Conservation (phyloP, 2,797 vertebrate species). For the Chelidonichthys spinosus region DNA sequence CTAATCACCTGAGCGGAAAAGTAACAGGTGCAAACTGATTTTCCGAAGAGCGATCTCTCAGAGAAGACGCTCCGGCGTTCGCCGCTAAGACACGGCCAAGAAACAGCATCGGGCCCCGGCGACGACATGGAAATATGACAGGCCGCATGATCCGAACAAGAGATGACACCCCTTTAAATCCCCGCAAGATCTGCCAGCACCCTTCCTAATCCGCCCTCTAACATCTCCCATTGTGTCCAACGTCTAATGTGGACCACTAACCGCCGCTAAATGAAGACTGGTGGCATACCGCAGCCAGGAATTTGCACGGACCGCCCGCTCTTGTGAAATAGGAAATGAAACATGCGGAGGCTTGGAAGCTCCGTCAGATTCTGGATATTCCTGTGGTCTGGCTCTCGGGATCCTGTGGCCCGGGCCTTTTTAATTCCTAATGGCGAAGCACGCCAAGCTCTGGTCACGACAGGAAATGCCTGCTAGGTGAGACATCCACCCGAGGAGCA, state of each 20-base stretch:
- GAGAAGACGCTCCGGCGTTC: constrained; percentile 59
- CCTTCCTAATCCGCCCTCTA: constrained; percentile 54
- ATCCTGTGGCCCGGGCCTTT: constrained; percentile 63
- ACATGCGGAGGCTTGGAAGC: constrained; percentile 61
- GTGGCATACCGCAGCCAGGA: constrained; percentile 66
- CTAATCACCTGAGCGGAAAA: constrained; percentile 73
- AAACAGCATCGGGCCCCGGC: constrained; percentile 45
- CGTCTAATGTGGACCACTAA: constrained; percentile 70
- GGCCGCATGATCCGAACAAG: constrained; percentile 58
- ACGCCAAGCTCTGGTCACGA: constrained; percentile 74
- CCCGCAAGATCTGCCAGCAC: constrained; percentile 58
- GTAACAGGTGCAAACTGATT: constrained; percentile 77
- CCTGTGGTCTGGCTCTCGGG: constrained; percentile 75
- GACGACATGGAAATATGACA: constrained; percentile 68
- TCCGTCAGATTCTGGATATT: constrained; percentile 73
- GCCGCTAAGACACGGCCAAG: constrained; percentile 42
- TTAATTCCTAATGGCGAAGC: constrained; percentile 72
- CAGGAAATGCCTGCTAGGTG: constrained; percentile 80
- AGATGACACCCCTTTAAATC: constrained; percentile 64
- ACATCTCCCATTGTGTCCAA: constrained; percentile 68
- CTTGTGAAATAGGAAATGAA: constrained; percentile 82
- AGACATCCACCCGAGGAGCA: constrained; percentile 67
- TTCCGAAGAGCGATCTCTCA: constrained; percentile 69
- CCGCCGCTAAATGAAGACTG: constrained; percentile 64
- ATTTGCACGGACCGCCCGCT: constrained; percentile 66